These are phyloP conservation scores for Acrocephalus kingi DNA, from an alignment of 2,113 vertebrate genomes.

Conservation along the genomic window DNA sequence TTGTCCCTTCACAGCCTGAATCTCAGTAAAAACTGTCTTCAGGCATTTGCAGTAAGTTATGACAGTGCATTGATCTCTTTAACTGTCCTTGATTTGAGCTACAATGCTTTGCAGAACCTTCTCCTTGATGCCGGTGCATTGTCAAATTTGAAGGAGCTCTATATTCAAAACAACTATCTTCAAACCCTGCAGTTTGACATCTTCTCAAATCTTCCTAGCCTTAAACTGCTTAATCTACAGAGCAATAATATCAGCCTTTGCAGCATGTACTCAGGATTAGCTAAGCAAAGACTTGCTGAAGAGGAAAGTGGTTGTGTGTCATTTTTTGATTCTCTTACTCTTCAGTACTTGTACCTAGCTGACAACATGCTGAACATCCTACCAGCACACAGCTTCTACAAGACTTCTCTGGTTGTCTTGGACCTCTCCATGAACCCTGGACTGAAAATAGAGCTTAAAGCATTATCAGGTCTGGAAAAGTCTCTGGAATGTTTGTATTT, in stretches of 20 bases:
- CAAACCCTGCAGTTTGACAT: slow-evolving; percentile 67
- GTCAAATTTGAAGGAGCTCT: slow-evolving; percentile 74
- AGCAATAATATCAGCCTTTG: slow-evolving; percentile 81
- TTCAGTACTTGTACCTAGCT: slow-evolving; percentile 81
- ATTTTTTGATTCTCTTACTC: slow-evolving; percentile 71
- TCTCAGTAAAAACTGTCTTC: slow-evolving; percentile 90
- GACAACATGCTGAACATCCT: slow-evolving; percentile 79
- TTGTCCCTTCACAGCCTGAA: slow-evolving; percentile 83
- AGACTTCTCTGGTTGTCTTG: slow-evolving; percentile 78
- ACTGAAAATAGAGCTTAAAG: slow-evolving; percentile 75
- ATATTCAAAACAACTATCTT: slow-evolving; percentile 82
- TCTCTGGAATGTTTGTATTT: slow-evolving; percentile 84
- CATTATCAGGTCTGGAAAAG: slow-evolving; percentile 83
- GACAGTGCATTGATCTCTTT: slow-evolving; percentile 67
- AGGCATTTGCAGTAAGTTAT: slow-evolving; percentile 64
- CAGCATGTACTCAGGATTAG: slow-evolving; percentile 39
- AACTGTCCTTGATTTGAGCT: slow-evolving; percentile 82
- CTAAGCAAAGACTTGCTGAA: slow-evolving; percentile 1
- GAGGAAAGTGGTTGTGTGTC: slow-evolving; percentile 73
- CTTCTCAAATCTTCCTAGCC: slow-evolving; percentile 79
- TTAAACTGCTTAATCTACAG: slow-evolving; percentile 81
- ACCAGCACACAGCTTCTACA: slow-evolving; percentile 75
- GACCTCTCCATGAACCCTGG: slow-evolving; percentile 89
- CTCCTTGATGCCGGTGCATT: slow-evolving; percentile 63
- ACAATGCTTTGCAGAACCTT: slow-evolving; percentile 81